Evolutionary conservation across 2,797 vertebrate species (phyloP), one percentile per base, ranked within the genome.

Genomic region (Sebastes baramenuke): DNA sequence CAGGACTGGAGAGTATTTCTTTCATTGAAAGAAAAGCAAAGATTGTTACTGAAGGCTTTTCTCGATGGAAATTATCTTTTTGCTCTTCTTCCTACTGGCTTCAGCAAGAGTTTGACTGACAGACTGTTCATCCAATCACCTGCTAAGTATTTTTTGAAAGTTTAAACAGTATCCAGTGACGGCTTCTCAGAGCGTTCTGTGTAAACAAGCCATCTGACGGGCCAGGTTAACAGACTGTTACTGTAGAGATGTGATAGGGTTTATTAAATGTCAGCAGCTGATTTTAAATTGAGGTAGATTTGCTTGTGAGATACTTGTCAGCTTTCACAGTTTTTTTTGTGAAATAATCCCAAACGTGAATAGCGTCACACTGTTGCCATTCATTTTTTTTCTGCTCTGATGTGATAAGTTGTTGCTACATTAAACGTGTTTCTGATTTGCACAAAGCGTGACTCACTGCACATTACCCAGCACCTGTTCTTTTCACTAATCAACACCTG

Each of bases 401-500:
- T 11, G 3, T 49, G 22, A 24, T 42, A 59, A 18, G 9, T 70
- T 56, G 2, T 25, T 76, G 2, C 25, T 55, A 8, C 42, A 30
- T 9, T 0, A 6, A 22, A 8, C 22, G 2, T 38, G 0, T 38
- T 38, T 38, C 36, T 76, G 16, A 30, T 59, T 42, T 65, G 24
- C n/a, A 73, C 24, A 65, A 36, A 6, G 20, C 27, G 13, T 54
- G 49, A 80, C 27, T 58, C 20, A 55, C 13, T 20, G 14, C 59
- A 60, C 13, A 49, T 55, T 25, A 52, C 2, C n/a, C 25, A 42
- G 2, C 55, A 68, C 12, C 56, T 58, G 4, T 20, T 78, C 24
- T 66, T 60, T 55, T 69, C 25, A 55, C 25, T 20, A 65, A 72
- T 81, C 58, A 52, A 54, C 67, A 72, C 30, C 54, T 38, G 55